These are phyloP conservation scores for Acrocephalus scirpaceus DNA, from an alignment of 2,797 vertebrate genomes.

Conservation along the genomic window DNA sequence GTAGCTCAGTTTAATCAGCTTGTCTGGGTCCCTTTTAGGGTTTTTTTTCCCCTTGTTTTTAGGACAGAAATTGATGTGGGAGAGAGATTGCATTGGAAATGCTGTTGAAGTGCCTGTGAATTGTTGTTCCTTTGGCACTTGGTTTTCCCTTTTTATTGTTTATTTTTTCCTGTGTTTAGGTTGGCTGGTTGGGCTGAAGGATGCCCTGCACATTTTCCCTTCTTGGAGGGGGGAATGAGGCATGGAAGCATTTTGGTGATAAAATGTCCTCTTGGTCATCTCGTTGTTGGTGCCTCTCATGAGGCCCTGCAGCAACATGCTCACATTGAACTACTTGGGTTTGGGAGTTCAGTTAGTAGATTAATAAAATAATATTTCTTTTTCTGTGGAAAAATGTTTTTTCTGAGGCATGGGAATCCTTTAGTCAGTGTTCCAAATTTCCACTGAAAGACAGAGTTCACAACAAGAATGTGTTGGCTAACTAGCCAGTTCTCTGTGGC, in stretches of 20 bases:
- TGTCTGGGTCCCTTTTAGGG: not conserved
- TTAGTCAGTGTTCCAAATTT: conserved; percentile 19
- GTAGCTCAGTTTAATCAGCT: not conserved
- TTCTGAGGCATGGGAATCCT: conserved; percentile 18
- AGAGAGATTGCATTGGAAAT: not conserved
- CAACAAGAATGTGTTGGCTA: not conserved
- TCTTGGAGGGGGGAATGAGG: not conserved
- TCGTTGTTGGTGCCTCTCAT: not conserved
- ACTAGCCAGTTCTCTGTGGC: not conserved
- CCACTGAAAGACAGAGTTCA: not conserved
- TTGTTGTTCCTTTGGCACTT: not conserved
- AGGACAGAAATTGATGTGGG: not conserved
- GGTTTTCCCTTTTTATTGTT: not conserved
- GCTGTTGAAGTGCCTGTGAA: not conserved
- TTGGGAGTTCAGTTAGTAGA: not conserved
- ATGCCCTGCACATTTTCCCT: not conserved
- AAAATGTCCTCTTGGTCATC: not conserved
- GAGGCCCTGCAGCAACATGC: not conserved
- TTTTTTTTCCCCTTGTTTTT: not conserved
- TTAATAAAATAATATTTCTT: not conserved
- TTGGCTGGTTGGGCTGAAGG: not conserved
- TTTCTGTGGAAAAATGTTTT: not conserved
- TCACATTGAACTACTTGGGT: not conserved
- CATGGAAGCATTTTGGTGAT: not conserved
- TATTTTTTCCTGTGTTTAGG: not conserved